Evolutionary conservation across 2,888 invertebrate species (phyloP), one percentile per base, ranked within the genome.

Genomic region (Rhamphomyia laevipes): DNA sequence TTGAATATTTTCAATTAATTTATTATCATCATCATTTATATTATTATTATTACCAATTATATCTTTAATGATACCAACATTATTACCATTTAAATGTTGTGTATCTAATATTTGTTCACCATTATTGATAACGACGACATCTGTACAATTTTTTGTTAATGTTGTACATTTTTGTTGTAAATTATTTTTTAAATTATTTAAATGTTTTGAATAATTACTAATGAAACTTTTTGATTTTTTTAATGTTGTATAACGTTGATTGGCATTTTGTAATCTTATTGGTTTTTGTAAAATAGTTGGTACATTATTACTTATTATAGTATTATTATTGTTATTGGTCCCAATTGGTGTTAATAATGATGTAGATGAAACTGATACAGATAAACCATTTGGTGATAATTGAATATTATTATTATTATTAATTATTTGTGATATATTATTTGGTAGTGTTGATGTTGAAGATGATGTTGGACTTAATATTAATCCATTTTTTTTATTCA

Each of bases 181-280:
- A 16, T 61, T 62, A 18, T 61, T 58, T 51, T 62, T 65, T 45
- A 63, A 59, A 13, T 56, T 57, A 45, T 62, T 58, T 38, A 67
- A 53, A 33, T 64, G 66, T 45, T 62, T 59, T 17, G 61, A 57
- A 49, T 59, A 59, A 47, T 61, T 66, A 30, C 61, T 61, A 18
- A 69, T 61, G 27, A 69, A 68, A 48, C 70, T 70, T 54, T 69
- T 68, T 2, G 70, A 68, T 47, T 63, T 66, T 45, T 66, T 67
- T 49, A 69, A 53, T 2, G 60, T 57, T 27, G 60, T 62, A 3
- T 61, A 59, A 48, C 57, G 43, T 38, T 40, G 33, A 37, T 38
- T 16, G 37, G 43, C 35, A 35, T 35, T 13, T n/a, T 35, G 13
- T 35, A 53, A 46, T n/a, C 55, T 45, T 12, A 52, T 44, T 11